Base-by-base conservation (phyloP, 2,797 vertebrate genomes). In the Malurus splendens region DNA sequence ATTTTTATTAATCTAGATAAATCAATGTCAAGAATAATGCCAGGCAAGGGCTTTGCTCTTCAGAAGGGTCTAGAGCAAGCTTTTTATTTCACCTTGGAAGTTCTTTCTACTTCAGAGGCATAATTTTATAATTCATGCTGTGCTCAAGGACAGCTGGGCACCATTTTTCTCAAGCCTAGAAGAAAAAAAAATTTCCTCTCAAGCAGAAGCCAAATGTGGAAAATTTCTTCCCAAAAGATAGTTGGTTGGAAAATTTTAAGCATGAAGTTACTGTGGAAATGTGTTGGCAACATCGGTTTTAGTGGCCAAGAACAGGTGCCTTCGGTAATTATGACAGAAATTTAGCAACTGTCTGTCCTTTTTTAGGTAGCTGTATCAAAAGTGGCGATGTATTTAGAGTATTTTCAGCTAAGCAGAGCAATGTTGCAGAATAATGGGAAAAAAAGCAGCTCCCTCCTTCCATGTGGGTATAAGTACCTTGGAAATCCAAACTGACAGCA, bases 261-360 rank as follows among this genome's bases (percentile, higher is more conserved):
- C 77, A 78, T 50, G 65, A 91, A 90, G 61, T 93, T 89, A 90
- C 81, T 65, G 52, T 91, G 89, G 90, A 90, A 93, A 94, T 38
- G 3, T 33, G 89, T 89, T 84, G 87, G 79, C 80, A 88, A 90
- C 62, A 41, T 88, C 0, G 3, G 74, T 33, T 90, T 87, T 52
- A 70, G 80, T 44, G 71, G 78, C 87, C 54, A 36, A 30, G 77
- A 92, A 57, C 92, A 95, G 93, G 92, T 94, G 91, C 44, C 66
- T 90, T 54, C 87, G 73, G 36, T 82, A 92, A 93, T 89, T 89
- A 74, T 32, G 80, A 80, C 66, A 82, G 57, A 90, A 73, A 73
- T 84, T 76, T 56, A 94, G 67, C 44, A 91, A 91, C 76, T 57
- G 75, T 25, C 73, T 8, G 0, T 36, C 47, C 65, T 71, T 79